Base-by-base conservation (phyloP, 2,113 vertebrate genomes). In the Thomomys bottae region DNA sequence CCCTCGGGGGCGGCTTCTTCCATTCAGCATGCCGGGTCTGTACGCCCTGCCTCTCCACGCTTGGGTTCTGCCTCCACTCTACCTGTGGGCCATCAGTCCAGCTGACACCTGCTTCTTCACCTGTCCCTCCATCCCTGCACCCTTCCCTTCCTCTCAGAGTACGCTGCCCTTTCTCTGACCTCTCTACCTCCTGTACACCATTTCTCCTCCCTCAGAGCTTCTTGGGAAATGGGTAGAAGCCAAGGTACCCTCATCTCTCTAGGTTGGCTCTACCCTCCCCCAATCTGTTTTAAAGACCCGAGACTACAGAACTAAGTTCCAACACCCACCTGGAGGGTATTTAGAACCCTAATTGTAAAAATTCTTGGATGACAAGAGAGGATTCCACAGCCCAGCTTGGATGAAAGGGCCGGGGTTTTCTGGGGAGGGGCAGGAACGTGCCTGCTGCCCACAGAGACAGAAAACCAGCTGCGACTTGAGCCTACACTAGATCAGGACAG, bases 1-100 rank as follows among this genome's bases (percentile, higher is more conserved):
- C 64, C 77, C 61, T 49, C 61, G 2, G 17, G 32, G 24, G 32
- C 2, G 32, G 28, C n/a, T 20, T 34, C 17, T 40, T 70, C 49
- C 36, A 3, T 5, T 8, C 64, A 70, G 42, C 45, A 38, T 28
- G 15, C 12, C 0, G 0, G 20, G 23, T 18, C 30, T 73, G 12
- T 18, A 20, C 63, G 5, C 4, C 11, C 5, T 4, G 14, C 38
- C 42, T 45, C 2, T 8, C 77, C 36, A 4, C 28, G 64, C 40
- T 59, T 8, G 17, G 14, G 30, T 68, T 49, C 40, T 21, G 24
- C 38, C 77, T 75, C 5, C 8, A 0, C 57, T 15, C 28, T 38
- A 1, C 11, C 64, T 79, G 0, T 24, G 40, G 40, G 36, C 18
- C 67, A 0, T 17, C 23, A 59, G 38, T 64, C 64, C n/a, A 2